Conservation (phyloP, 2,113 vertebrate species). For the Dermatemys mawii region DNA sequence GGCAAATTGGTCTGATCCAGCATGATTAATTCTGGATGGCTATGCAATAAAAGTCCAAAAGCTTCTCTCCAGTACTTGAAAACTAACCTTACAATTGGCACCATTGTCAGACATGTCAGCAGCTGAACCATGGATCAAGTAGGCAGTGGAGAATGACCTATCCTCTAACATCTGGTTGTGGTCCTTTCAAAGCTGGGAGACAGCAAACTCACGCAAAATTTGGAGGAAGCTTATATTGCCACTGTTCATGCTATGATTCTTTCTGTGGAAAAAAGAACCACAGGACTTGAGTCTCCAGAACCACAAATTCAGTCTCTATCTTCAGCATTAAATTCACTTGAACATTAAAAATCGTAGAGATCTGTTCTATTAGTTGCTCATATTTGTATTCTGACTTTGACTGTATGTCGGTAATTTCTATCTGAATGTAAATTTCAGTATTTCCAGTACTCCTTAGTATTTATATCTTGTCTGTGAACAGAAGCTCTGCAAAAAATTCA, state of each 20-base stretch:
- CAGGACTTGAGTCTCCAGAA: background rate
- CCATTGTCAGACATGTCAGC: background rate
- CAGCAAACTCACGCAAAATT: constrained; percentile 28
- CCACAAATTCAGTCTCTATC: background rate
- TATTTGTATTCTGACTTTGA: background rate
- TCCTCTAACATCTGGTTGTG: background rate
- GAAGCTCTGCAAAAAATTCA: background rate
- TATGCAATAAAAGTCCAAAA: background rate
- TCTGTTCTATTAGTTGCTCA: background rate
- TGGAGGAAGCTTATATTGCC: constrained; percentile 33
- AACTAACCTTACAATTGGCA: background rate
- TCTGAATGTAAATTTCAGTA: background rate
- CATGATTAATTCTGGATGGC: background rate
- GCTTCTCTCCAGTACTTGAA: background rate
- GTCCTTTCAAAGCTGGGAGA: background rate
- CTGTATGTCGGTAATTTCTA: background rate
- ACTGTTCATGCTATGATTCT: constrained; percentile 32
- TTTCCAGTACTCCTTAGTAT: constrained; percentile 37
- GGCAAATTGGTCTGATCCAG: background rate
- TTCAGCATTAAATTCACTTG: constrained; percentile 14
- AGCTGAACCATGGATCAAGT: background rate
- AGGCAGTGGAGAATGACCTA: background rate
- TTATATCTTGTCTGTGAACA: constrained; percentile 40
- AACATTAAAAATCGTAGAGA: background rate
- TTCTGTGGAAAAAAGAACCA: background rate